phyloP scores from a whole-genome alignment of 2,888 invertebrate genomes.

The Dicyrtoma fusca region DNA sequence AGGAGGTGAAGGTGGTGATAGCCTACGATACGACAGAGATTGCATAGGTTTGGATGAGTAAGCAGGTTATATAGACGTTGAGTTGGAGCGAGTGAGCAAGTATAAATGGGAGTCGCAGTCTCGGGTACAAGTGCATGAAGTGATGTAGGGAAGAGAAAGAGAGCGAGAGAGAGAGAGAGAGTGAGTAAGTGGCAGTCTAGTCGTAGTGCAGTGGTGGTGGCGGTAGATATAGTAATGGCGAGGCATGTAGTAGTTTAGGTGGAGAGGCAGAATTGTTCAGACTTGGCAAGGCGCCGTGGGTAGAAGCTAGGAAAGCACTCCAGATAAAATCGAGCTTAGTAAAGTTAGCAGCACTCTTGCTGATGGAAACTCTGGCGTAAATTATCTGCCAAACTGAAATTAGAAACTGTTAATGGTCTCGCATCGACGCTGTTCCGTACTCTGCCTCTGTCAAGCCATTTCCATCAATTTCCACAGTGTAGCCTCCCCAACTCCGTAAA shows the following conservation, averaged over 20 bases:
- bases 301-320: slow-evolving; percentile 15
- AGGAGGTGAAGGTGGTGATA: slow-evolving; percentile 12
- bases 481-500: neutral
- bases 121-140: slow-evolving; percentile 15
- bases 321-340: slow-evolving; percentile 43
- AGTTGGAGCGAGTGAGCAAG: slow-evolving; percentile 35
- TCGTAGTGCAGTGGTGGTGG: too few relatives aligned
- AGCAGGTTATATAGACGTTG: neutral
- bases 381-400: slow-evolving; percentile 58
- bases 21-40: neutral
- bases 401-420: slow-evolving; percentile 57
- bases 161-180: slow-evolving; percentile 19
- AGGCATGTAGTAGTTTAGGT: too few relatives aligned
- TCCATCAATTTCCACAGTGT: slow-evolving; percentile 27
- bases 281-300: slow-evolving; percentile 36
- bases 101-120: slow-evolving; percentile 50
- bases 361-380: slow-evolving; percentile 57
- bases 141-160: slow-evolving; percentile 8
- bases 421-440: slow-evolving; percentile 55
- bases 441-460: slow-evolving; percentile 26
- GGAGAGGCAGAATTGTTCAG: too few relatives aligned
- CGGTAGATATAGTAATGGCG: too few relatives aligned
- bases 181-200: too few relatives aligned
- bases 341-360: slow-evolving; percentile 54
- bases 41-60: slow-evolving; percentile 18